Base-by-base conservation (phyloP, 2,888 invertebrate genomes). In the Perizoma affinitatum region DNA sequence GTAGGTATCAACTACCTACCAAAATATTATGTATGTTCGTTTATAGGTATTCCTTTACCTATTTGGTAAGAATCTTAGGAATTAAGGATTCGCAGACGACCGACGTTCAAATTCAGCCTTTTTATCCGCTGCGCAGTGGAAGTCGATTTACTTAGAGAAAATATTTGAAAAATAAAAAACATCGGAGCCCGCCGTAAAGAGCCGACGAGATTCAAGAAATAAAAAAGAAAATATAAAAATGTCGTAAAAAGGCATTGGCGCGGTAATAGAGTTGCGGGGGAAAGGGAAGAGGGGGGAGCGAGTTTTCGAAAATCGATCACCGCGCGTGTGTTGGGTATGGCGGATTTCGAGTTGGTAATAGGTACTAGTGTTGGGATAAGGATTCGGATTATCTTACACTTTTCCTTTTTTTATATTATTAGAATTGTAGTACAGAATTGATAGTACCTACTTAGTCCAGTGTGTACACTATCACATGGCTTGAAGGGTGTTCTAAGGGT, bases 281-380 rank as follows among this genome's bases (percentile, higher is more conserved):
- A 69, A 64, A 71, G 70, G 73, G 66, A 57, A 69, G 56, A 72
- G 68, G 65, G 67, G 48, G 58, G 45, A 68, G 79, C 76, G 79
- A 75, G 40, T 63, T 86, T 86, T 90, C 87, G 80, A 90, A 90
- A 90, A 90, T 90, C 90, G 89, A 90, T 90, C 86, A 84, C 79
- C 80, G 82, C 87, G 85, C 85, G 88, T 86, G 87, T 88, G 86
- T 88, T 85, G 70, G 82, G 78, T 76, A 83, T 88, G 88, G 87
- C 86, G 87, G 74, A 82, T 81, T 85, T 84, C 76, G 75, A 82
- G 79, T 78, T 38, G 7, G 38, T 22, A 38, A 7, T 38, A 38
- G 38, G 38, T 38, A 22, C 22, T 22, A 67, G 65, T 56, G 52
- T 61, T 61, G 62, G 9, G 61, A 47, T 34, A 22, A 38, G 6